Evolutionary conservation across 2,888 invertebrate genomes (phyloP).

Genomic region (Megamerina dolium): DNA sequence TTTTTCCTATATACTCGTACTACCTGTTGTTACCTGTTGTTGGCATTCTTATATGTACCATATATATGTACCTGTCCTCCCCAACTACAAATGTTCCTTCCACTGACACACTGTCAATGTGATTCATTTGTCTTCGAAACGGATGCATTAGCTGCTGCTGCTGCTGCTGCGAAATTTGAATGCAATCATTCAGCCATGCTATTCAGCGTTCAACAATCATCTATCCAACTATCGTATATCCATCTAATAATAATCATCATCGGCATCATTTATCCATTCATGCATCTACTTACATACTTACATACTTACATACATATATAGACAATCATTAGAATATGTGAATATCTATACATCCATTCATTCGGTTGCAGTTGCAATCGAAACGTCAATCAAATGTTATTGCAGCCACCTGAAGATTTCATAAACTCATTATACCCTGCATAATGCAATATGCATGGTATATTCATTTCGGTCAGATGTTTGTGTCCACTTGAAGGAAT

Average conservation of each 20-base stretch:
- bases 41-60: no score
- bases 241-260: conserved; percentile 10
- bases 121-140: conserved; percentile 33
- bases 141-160: not conserved
- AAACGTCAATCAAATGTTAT: conserved; percentile 29
- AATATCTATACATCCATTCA: no score
- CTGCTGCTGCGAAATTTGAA: conserved; percentile 36
- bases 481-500: no score
- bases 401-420: conserved; percentile 20
- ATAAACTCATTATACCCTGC: no score
- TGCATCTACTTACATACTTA: conserved; percentile 15
- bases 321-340: conserved; percentile 14
- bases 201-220: not conserved
- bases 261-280: conserved; percentile 19
- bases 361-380: conserved; percentile 20
- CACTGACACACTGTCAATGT: conserved; percentile 18
- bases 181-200: conserved; percentile 22
- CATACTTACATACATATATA: conserved; percentile 17
- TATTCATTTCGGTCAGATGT: no score
- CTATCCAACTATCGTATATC: not conserved
- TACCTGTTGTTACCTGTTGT: no score
- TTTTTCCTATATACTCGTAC: no score
- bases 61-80: conserved; percentile 6
- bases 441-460: no score
- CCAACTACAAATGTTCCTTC: no score